Evolutionary conservation across 2,797 vertebrate genomes (phyloP).

Genomic region (Delichon dasypus): DNA sequence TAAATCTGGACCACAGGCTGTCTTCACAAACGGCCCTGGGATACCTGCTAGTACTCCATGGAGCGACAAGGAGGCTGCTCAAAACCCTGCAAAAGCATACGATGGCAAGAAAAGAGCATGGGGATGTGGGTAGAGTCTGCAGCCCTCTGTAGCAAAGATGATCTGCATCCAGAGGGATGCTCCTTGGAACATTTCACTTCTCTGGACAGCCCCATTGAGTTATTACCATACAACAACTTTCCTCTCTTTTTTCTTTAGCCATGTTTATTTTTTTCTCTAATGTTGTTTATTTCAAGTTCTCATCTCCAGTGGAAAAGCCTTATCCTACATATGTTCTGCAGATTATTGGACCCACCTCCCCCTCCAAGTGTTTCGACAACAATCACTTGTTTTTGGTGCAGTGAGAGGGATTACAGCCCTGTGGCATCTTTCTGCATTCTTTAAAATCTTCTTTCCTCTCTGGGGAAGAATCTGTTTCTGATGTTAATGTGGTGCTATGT

Average conservation of each 20-base stretch:
- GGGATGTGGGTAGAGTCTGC: rapidly evolving
- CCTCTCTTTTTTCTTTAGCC: not conserved
- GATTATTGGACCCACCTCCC: constrained; percentile 31
- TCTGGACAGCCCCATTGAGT: not conserved
- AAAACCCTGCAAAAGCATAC: not conserved
- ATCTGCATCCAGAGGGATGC: not conserved
- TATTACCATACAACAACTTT: not conserved
- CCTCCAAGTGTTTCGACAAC: not conserved
- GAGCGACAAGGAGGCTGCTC: not conserved
- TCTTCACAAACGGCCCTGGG: not conserved
- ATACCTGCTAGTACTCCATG: not conserved
- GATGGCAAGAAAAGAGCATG: not conserved
- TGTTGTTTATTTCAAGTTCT: constrained; percentile 1
- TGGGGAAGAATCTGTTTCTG: constrained; percentile 45
- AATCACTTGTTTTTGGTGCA: constrained; percentile 32
- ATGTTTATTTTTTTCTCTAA: not conserved
- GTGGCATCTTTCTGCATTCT: constrained; percentile 34
- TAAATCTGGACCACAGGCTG: not conserved
- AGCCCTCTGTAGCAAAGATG: not conserved
- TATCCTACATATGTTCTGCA: constrained; percentile 37
- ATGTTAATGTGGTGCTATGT: constrained; percentile 39
- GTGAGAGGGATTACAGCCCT: not conserved
- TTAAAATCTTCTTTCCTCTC: constrained; percentile 29
- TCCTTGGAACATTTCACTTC: not conserved
- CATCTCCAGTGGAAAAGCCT: not conserved